Evolutionary conservation across 2,797 vertebrate species (phyloP).

Genomic region (Euthynnus affinis): DNA sequence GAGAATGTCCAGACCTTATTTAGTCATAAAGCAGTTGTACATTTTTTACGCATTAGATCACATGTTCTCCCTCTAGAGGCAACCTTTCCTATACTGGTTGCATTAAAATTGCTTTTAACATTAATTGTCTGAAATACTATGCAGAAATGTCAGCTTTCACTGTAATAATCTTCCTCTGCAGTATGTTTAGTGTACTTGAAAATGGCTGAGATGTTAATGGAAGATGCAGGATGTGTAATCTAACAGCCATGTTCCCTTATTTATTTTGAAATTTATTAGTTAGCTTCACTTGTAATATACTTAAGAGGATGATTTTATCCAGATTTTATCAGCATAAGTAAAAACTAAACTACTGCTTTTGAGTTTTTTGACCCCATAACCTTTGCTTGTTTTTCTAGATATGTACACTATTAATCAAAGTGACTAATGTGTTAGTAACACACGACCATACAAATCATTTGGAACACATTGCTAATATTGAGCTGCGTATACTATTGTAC

Average conservation of each 20-base stretch:
- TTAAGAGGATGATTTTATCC: neutral
- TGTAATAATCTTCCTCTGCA: neutral
- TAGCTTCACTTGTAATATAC: no score
- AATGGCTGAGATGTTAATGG: conserved; percentile 4
- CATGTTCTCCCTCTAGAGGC: conserved; percentile 1
- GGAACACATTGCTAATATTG: conserved; percentile 41
- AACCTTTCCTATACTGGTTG: conserved; percentile 10
- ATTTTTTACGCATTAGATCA: conserved; percentile 22
- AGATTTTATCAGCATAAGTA: neutral
- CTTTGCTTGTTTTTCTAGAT: conserved; percentile 31
- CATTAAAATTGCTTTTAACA: conserved; percentile 1
- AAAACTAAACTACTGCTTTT: neutral
- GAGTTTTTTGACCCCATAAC: conserved; percentile 8
- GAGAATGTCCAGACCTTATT: conserved; percentile 19
- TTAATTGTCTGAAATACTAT: conserved; percentile 20
- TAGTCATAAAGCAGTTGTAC: conserved; percentile 16
- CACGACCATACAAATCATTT: conserved; percentile 34
- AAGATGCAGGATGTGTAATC: conserved; percentile 3
- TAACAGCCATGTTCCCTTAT: no score
- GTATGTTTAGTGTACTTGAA: conserved; percentile 1
- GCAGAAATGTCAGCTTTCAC: conserved; percentile 7
- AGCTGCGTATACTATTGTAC: conserved; percentile 49
- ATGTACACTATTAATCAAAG: conserved; percentile 42
- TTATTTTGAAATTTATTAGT: no score
- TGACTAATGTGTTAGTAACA: conserved; percentile 32